These are phyloP conservation scores for Drosophila dunni DNA, from an alignment of 1,140 invertebrate species.

Conservation along the genomic window DNA sequence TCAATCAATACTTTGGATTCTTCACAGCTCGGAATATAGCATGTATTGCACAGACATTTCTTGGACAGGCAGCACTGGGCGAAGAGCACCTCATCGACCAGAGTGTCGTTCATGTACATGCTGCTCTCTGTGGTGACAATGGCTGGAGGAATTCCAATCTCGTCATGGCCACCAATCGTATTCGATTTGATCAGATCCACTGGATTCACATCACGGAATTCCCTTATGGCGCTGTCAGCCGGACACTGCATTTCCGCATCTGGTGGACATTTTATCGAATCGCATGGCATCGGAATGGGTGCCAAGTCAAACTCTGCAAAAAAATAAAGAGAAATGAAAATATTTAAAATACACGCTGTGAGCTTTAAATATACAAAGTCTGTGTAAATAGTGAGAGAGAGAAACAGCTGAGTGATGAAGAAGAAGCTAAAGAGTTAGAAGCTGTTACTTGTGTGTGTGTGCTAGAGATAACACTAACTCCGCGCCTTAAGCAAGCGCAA, in stretches of 20 bases:
- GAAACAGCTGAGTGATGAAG: too few species aligned
- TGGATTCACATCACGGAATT: conserved; percentile 48
- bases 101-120: conserved; percentile 35
- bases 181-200: conserved; percentile 59
- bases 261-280: conserved; percentile 67
- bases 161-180: conserved; percentile 28
- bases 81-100: conserved; percentile 55
- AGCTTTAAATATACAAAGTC: neutral
- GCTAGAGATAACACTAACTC: neutral
- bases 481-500: neutral
- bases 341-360: neutral
- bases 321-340: conserved; percentile 1
- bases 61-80: conserved; percentile 67
- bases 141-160: neutral
- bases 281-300: conserved; percentile 58
- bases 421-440: too few species aligned
- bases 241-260: conserved; percentile 74
- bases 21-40: conserved; percentile 71
- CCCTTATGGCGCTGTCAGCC: conserved; percentile 68
- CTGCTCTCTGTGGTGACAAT: conserved; percentile 8
- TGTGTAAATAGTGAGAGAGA: too few species aligned
- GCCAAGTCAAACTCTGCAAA: conserved; percentile 37
- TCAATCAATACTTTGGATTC: conserved; percentile 63
- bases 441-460: neutral
- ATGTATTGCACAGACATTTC: conserved; percentile 77